A percentile compares a stretch with the other conserved stretches of the same genome.
phyloP scores from a whole-genome alignment of 1,140 invertebrate species.

The Ganaspis sp. region DNA sequence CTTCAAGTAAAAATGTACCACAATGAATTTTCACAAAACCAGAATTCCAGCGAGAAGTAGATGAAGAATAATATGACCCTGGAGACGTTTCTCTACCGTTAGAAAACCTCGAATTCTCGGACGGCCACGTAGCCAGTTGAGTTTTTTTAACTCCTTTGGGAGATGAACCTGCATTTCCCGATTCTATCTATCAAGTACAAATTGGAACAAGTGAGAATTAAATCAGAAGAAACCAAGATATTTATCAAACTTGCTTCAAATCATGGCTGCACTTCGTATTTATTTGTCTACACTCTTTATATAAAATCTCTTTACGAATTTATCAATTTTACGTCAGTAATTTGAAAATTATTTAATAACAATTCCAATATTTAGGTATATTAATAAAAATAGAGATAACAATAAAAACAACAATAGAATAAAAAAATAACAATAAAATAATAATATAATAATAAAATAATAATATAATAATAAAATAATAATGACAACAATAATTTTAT shows the following conservation, averaged over 20 bases:
- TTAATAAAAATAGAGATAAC: too few relatives aligned
- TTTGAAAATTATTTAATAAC: too few relatives aligned
- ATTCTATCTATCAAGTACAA: conserved; percentile 15
- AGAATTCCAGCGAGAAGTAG: conserved; percentile 12
- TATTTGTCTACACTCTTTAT: background rate
- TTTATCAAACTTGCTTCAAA: background rate
- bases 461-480: too few relatives aligned
- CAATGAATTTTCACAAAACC: background rate
- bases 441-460: too few relatives aligned
- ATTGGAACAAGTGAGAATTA: background rate
- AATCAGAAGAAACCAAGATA: background rate
- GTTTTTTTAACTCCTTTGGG: conserved; percentile 21
- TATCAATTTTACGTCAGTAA: background rate
- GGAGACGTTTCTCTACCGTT: conserved; percentile 18
- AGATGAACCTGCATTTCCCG: conserved; percentile 24
- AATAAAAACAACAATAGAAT: too few relatives aligned
- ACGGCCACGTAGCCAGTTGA: background rate
- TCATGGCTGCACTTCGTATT: background rate
- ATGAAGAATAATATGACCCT: conserved; percentile 25
- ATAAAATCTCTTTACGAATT: background rate
- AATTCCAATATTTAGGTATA: too few relatives aligned
- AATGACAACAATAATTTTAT: too few relatives aligned
- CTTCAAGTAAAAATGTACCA: background rate
- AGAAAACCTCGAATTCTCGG: conserved; percentile 23
- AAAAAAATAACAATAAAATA: too few relatives aligned